Conservation (phyloP, 2,888 invertebrate genomes). For the Cryptophagus acutangulus region DNA sequence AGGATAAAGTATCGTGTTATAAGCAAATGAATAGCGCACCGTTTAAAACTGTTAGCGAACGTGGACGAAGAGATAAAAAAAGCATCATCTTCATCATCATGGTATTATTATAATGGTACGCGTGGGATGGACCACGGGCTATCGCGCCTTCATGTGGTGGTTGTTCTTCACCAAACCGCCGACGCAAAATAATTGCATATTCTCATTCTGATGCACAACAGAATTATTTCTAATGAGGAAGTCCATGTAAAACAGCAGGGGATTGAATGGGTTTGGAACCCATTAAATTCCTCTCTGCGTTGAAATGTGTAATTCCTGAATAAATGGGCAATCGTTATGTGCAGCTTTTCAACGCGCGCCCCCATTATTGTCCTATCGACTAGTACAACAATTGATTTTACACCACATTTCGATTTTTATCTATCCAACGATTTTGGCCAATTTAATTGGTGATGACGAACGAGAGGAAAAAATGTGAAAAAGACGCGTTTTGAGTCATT, state of each 20-base stretch:
- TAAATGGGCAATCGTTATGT: not conserved
- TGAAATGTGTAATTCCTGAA: conserved; percentile 14
- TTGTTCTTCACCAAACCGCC: conserved; percentile 21
- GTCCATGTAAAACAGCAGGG: conserved; percentile 26
- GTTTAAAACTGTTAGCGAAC: no score
- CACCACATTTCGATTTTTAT: no score
- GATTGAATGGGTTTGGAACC: conserved; percentile 23
- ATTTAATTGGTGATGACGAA: no score
- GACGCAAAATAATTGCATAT: conserved; percentile 32
- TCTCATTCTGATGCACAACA: conserved; percentile 23
- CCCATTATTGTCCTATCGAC: not conserved
- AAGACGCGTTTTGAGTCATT: no score
- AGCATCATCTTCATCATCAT: no score
- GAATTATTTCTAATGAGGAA: conserved; percentile 34
- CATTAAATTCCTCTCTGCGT: conserved; percentile 22
- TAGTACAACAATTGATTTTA: no score
- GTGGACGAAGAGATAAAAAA: conserved; percentile 3
- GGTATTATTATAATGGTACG: no score
- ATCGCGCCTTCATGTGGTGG: conserved; percentile 26
- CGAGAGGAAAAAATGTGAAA: no score
- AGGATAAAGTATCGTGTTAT: no score
- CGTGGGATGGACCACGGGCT: conserved; percentile 25
- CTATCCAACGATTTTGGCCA: no score
- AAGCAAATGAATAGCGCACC: no score
- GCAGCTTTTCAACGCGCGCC: not conserved